Conservation (phyloP, 2,113 vertebrate genomes). For the Phyllopteryx taeniolatus region DNA sequence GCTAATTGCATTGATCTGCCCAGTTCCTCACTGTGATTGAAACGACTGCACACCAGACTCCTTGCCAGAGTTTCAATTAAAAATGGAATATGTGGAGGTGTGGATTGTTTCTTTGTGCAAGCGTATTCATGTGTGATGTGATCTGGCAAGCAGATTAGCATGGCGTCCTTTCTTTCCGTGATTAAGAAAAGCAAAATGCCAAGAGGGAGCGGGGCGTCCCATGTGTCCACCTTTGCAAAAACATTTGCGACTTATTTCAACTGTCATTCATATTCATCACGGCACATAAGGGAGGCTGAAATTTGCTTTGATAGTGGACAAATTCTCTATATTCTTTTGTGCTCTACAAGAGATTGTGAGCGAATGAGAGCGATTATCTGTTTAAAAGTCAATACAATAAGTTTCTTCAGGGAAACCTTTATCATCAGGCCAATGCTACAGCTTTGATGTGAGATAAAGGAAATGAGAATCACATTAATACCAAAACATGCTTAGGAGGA, state of each 20-base stretch:
- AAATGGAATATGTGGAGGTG: neutral
- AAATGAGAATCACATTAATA: slow-evolving; percentile 60
- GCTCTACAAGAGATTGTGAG: neutral
- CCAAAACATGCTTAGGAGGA: slow-evolving; percentile 51
- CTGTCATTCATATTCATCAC: neutral
- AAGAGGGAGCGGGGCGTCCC: neutral
- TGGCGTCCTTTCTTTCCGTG: neutral
- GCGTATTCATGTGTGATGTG: neutral
- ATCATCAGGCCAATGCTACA: slow-evolving; percentile 60
- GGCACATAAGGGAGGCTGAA: neutral
- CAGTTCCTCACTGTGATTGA: slow-evolving; percentile 9
- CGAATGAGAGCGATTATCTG: slow-evolving; percentile 33
- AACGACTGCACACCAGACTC: slow-evolving; percentile 6
- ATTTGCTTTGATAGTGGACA: slow-evolving; percentile 12
- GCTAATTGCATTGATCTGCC: slow-evolving; percentile 20
- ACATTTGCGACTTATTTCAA: slow-evolving; percentile 3
- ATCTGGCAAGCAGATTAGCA: slow-evolving; percentile 8
- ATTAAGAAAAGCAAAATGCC: slow-evolving; percentile 9
- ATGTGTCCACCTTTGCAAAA: neutral
- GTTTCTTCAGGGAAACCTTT: slow-evolving; percentile 50
- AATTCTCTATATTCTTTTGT: slow-evolving; percentile 6
- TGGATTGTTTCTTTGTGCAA: neutral
- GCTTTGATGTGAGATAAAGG: slow-evolving; percentile 68
- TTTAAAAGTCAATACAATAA: slow-evolving; percentile 53
- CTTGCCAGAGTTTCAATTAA: slow-evolving; percentile 6